Evolutionary conservation across 2,797 vertebrate species (phyloP), one percentile per base, ranked within the genome.

Genomic region (Anolis apletophallus): DNA sequence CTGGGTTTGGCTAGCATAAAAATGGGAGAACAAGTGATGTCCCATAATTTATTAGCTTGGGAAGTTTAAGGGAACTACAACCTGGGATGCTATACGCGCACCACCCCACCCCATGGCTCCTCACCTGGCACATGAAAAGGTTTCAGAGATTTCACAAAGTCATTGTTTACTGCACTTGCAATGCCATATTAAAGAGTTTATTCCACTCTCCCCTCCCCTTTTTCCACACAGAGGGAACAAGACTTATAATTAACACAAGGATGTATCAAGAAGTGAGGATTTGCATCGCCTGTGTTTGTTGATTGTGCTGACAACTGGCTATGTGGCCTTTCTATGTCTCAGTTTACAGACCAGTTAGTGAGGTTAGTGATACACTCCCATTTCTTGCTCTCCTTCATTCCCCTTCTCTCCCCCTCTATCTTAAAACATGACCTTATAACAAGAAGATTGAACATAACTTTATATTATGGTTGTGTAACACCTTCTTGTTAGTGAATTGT

Each of bases 1-100:
- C 73, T 90, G 83, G 90, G 88, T 85, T 91, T 92, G 90, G 92
- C 83, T 92, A 13, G 80, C 75, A 90, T 94, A 92, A 93, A 93
- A 93, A 80, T 0, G 23, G 64, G 26, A 69, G 81, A 89, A 89
- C 59, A 93, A 89, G 85, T 88, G 88, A 90, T 87, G 91, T 52
- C 57, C 46, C 23, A 10, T 36, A 34, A 32, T 74, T 86, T 69
- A 80, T 74, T 34, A 86, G 78, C 85, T 67, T 86, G 78, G 40
- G 23, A 80, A 26, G 21, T 52, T 80, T 64, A 54, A 46, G 40
- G 34, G 78, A 74, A 74, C 40, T 69, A 54, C 67, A 3, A 74
- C 55, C 78, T 80, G 9, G 1, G 11, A 23, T 36, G 50, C 21
- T 69, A 50, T 21, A 9, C 54, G 32, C 59, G 67, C 9, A 29